Conservation (phyloP, 2,113 vertebrate genomes). For the Neopipo cinnamomea region DNA sequence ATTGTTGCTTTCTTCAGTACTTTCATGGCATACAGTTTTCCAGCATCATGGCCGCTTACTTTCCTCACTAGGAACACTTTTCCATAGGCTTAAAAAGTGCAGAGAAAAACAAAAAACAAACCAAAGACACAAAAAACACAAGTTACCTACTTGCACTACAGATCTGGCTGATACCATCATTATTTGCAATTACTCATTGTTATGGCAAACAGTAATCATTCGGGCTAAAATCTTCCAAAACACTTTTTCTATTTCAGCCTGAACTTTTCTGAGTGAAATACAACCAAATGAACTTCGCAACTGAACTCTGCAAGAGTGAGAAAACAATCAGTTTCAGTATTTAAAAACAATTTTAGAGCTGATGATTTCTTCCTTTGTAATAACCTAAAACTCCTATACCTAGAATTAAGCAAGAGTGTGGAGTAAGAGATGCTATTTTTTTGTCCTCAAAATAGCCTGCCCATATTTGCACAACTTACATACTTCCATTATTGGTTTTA, state of each 20-base stretch:
- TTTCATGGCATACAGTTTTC: conserved; percentile 97
- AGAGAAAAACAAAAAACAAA: neutral
- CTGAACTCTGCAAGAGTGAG: neutral
- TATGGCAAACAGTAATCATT: neutral
- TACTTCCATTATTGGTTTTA: neutral
- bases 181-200: neutral
- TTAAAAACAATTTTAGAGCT: neutral
- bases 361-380: neutral
- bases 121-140: neutral
- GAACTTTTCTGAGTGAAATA: neutral
- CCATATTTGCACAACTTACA: neutral
- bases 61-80: conserved; percentile 98
- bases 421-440: neutral
- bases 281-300: neutral
- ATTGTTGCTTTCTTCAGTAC: conserved; percentile 98
- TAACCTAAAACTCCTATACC: neutral
- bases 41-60: conserved; percentile 90
- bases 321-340: neutral
- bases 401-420: neutral
- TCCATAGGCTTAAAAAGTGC: conserved; percentile 83
- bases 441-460: neutral
- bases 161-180: neutral
- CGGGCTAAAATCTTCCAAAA: neutral
- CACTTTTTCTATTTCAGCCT: neutral
- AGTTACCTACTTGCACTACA: neutral